Base-by-base conservation (phyloP, 2,797 vertebrate species). In the Tympanoctomys barrerae region DNA sequence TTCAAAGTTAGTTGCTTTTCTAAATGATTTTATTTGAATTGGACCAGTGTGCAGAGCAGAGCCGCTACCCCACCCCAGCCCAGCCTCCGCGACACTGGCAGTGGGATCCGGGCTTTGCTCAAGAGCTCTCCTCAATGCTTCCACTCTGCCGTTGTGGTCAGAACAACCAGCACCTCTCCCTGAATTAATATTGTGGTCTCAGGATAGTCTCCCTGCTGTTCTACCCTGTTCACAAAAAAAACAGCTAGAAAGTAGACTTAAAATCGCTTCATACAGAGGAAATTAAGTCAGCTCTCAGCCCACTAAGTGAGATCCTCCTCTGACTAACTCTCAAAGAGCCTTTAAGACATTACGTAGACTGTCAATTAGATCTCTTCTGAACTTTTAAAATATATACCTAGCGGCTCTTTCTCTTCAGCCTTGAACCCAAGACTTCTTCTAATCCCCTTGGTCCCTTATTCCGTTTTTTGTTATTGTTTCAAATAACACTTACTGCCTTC, bases 1-100 rank as follows among this genome's bases (percentile, higher is more conserved):
- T 91, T 91, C 83, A 86, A 87, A 94, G 57, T 94, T 33, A 39
- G 52, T 61, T 87, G 26, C 33, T 42, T 94, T 95, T 54, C 13
- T 68, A 75, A 93, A 57, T 89, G 3, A 1, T 89, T 86, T 91
- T 83, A 26, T 89, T 87, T 26, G 70, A 28, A 78, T 64, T 80
- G 49, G 31, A 36, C 62, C 8, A 22, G 33, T 64, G 33, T 94
- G 68, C 91, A 84, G 83, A 42, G 13, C 54, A 46, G 33, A 90
- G 31, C 7, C 28, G 11, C 36, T 22, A 11, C 18, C 7, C n/a
- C n/a, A n/a, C 68, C 21, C 36, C 3, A 19, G 4, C 71, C 39
- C 70, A 73, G 36, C 70, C 36, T 39, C 71, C 7, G 24, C 39
- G 21, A 0, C 54, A 42, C 19, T 64, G 18, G 33, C 49, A 21